Base-by-base conservation (phyloP, 2,113 vertebrate species). In the Neolamprologus ventralis region DNA sequence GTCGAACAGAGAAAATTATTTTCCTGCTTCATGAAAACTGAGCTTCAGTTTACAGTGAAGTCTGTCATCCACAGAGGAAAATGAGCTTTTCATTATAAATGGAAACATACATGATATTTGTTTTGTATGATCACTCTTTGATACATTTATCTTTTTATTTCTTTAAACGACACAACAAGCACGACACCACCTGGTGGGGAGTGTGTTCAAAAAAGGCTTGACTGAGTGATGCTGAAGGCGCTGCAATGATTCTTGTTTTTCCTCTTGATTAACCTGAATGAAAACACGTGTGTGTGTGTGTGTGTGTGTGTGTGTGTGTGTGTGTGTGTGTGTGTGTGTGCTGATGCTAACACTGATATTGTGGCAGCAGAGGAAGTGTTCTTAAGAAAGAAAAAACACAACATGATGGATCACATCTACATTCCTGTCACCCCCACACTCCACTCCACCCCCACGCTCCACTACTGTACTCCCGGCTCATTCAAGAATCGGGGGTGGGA, bases 391-490 rank as follows among this genome's bases (percentile, higher is more conserved):
- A 9, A 40, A 40, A 87, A 82, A 86, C 16, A 86, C 23, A 2
- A 83, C 80, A 88, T 91, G 92, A 93, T 85, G 60, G 92, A 93
- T 40, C 73, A 14, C 19, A 33, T 13, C 63, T 19, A 13, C 33
- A 16, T 35, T 40, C 53, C 47, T 9, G 19, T 21, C 35, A 71
- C 37, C 21, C 80, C 23, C 23, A 28, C 47, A 87, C 88, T 78
- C 57, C 81, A 28, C 23, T 58, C 23, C 35, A 68, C 37, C 19
- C 82, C 23, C 23, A 28, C 47, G 47, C 87, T 4, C 57, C 80
- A 45, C 73, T 95, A 95, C 94, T 96, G 95, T 96, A 96, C 85
- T 88, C 79, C 80, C 54, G 81, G 80, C 88, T 94, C 86, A 95
- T 93, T 96, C 92, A 94, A 60, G 80, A 57, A 2, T 83, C 92